A percentile compares a stretch with the other conserved stretches of the same genome.
Evolutionary conservation across 2,888 invertebrate species (phyloP).

Genomic region (Watsonalla binaria): DNA sequence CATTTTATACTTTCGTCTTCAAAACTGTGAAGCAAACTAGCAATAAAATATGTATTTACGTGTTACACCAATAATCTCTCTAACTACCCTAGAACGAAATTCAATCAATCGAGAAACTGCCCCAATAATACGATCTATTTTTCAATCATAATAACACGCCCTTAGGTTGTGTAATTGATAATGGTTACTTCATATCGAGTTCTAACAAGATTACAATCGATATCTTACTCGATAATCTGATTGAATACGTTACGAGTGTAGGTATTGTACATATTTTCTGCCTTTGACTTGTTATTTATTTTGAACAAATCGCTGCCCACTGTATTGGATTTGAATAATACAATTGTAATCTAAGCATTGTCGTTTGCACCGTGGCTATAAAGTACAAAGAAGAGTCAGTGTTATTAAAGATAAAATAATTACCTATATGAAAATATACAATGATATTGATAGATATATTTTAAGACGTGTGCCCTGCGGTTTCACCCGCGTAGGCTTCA

Average conservation of each 20-base stretch:
- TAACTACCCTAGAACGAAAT: too few relatives aligned
- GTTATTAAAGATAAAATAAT: too few relatives aligned
- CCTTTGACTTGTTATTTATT: constrained; percentile 26
- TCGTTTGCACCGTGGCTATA: constrained; percentile 15
- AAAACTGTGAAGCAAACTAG: too few relatives aligned
- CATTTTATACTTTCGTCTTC: too few relatives aligned
- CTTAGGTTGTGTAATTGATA: constrained; percentile 4
- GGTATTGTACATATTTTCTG: constrained; percentile 10
- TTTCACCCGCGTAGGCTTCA: too few relatives aligned
- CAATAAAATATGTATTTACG: too few relatives aligned
- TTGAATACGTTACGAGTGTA: constrained; percentile 4
- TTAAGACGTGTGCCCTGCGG: too few relatives aligned
- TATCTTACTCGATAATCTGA: constrained; percentile 12
- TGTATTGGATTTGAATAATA: constrained; percentile 57
- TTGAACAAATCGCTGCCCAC: constrained; percentile 41
- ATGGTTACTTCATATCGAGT: background rate
- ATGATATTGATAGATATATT: too few relatives aligned
- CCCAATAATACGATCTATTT: too few relatives aligned
- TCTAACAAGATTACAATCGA: constrained; percentile 12
- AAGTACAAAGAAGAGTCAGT: background rate
- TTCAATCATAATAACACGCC: background rate
- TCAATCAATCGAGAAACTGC: too few relatives aligned
- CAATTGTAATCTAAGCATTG: constrained; percentile 48
- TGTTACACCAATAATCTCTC: too few relatives aligned
- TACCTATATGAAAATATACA: too few relatives aligned